phyloP scores from a whole-genome alignment of 2,888 invertebrate genomes.

The Tinea trinotella region DNA sequence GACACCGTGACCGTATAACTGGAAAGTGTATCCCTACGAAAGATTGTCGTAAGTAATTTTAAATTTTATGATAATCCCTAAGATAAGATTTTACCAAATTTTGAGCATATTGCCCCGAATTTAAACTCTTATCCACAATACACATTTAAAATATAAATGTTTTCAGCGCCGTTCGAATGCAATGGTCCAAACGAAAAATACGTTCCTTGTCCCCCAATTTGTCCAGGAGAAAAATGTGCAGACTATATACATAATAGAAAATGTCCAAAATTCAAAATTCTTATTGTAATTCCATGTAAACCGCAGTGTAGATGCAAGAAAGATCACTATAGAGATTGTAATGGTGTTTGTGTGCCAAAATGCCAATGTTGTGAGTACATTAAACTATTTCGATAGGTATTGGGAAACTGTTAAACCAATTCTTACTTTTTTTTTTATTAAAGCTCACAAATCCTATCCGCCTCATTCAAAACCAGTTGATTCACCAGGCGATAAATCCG shows the following conservation, averaged over 20 bases:
- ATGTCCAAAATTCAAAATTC: constrained; percentile 25
- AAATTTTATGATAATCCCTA: constrained; percentile 15
- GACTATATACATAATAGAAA: constrained; percentile 24
- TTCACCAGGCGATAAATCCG: background rate
- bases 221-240: constrained; percentile 37
- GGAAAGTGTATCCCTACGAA: constrained; percentile 34
- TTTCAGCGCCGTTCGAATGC: constrained; percentile 37
- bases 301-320: constrained; percentile 34
- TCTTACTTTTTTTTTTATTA: no score
- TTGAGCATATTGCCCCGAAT: constrained; percentile 1
- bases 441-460: no score
- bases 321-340: constrained; percentile 28
- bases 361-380: constrained; percentile 28
- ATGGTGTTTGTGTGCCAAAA: constrained; percentile 34
- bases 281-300: constrained; percentile 29
- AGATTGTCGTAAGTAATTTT: constrained; percentile 33
- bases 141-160: background rate
- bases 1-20: constrained; percentile 30
- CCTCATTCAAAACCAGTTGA: no score
- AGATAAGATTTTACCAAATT: background rate
- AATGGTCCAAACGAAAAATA: constrained; percentile 29
- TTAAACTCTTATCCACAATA: no score
- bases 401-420: no score
- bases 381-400: no score
- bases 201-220: constrained; percentile 32